Evolutionary conservation across 2,113 vertebrate genomes (phyloP).

Genomic region (Ctenomys sociabilis): DNA sequence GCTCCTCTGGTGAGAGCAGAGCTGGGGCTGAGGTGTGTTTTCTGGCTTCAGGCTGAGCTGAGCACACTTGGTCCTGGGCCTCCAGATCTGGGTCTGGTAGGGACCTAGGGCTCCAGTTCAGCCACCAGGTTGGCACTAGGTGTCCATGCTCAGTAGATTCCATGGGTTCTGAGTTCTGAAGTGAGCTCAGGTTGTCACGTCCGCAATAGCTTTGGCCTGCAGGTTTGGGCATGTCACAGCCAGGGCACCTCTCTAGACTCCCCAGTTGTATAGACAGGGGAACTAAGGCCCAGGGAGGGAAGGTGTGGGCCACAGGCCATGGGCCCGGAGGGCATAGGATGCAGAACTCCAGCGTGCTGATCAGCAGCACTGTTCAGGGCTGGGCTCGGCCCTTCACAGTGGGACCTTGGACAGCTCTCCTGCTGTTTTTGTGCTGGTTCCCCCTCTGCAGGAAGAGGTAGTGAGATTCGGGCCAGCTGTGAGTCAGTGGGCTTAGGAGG

Average conservation of each 20-base stretch:
- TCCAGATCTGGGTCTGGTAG: neutral
- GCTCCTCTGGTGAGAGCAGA: accelerated
- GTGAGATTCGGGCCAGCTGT: neutral
- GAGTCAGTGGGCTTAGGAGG: neutral
- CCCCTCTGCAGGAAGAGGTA: neutral
- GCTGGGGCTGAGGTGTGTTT: accelerated
- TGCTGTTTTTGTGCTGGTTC: neutral
- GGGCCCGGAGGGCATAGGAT: neutral
- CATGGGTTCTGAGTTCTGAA: neutral
- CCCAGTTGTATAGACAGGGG: neutral
- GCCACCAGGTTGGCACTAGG: no score
- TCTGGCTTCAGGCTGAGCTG: neutral
- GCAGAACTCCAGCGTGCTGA: neutral
- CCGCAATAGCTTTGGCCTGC: neutral
- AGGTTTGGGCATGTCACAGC: neutral
- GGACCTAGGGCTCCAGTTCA: no score
- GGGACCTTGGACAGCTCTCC: neutral
- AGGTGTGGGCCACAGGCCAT: neutral
- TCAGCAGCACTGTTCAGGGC: neutral
- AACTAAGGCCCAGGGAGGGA: neutral
- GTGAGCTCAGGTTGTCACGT: neutral
- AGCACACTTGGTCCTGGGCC: neutral
- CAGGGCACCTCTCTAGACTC: neutral
- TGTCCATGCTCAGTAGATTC: no score
- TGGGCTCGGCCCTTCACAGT: neutral